phyloP scores from a whole-genome alignment of 2,113 vertebrate species.

The Vicugna pacos region DNA sequence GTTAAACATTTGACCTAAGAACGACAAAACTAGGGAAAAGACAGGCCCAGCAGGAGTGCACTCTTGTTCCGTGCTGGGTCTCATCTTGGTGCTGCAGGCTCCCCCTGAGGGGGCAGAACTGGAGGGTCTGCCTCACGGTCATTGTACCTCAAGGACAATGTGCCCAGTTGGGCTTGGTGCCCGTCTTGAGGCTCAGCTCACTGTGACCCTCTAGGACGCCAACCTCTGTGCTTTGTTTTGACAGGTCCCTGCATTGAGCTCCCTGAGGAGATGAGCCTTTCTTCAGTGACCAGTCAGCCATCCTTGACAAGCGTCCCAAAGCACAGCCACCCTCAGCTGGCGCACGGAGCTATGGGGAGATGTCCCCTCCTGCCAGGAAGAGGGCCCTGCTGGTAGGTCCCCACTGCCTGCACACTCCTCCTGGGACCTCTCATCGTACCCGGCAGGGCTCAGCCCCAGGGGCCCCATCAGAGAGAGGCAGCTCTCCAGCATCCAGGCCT shows the following conservation, averaged over 20 bases:
- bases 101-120: neutral
- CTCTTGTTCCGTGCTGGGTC: neutral
- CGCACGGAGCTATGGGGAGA: neutral
- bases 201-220: rapidly evolving
- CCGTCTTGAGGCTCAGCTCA: rapidly evolving
- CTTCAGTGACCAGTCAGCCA: rapidly evolving
- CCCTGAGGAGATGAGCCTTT: neutral
- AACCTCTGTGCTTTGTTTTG: neutral
- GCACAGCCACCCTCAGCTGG: neutral
- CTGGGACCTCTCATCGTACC: neutral
- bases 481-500: conserved; percentile 56
- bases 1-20: conserved; percentile 84
- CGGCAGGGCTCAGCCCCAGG: neutral
- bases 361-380: neutral
- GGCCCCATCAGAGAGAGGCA: neutral
- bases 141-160: no score
- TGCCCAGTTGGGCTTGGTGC: rapidly evolving
- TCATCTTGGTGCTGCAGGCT: rapidly evolving
- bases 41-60: rapidly evolving
- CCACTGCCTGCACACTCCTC: rapidly evolving
- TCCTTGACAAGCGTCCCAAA: neutral
- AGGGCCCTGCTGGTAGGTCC: neutral
- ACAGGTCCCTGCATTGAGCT: neutral
- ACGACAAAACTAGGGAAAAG: conserved; percentile 12
- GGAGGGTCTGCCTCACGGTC: rapidly evolving